phyloP scores from a whole-genome alignment of 1,140 invertebrate species.

The Nymphalis io region DNA sequence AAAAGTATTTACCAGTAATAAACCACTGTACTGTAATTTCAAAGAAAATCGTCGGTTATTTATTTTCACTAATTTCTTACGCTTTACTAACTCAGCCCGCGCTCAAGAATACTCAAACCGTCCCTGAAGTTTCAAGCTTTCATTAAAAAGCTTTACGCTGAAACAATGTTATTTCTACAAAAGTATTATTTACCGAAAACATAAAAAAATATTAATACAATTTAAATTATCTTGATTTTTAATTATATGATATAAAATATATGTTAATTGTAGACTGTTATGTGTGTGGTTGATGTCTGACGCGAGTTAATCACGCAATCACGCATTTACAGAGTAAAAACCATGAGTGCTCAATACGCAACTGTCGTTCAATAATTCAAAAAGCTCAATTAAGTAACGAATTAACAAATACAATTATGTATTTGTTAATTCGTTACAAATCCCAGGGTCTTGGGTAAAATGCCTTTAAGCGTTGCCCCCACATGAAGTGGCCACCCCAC shows the following conservation, averaged over 20 bases:
- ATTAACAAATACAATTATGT: no score
- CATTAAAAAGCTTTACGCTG: slow-evolving; percentile 21
- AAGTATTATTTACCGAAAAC: no score
- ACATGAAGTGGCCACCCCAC: no score
- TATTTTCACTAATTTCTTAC: background rate
- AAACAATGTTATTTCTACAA: slow-evolving; percentile 2
- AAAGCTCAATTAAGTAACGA: background rate
- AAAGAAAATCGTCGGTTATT: background rate
- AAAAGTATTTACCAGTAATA: no score
- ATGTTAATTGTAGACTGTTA: no score
- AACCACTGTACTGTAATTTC: no score
- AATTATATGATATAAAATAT: no score
- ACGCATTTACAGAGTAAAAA: slow-evolving; percentile 1
- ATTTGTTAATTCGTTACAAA: no score
- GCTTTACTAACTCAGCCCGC: background rate
- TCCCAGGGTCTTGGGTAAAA: no score
- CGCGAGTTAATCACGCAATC: background rate
- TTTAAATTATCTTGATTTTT: no score
- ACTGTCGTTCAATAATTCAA: background rate
- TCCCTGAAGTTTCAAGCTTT: slow-evolving; percentile 22
- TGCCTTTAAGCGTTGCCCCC: no score
- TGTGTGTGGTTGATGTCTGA: background rate
- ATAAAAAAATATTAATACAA: no score
- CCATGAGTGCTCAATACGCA: background rate
- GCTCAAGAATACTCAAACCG: slow-evolving; percentile 12